Evolutionary conservation across 2,888 invertebrate genomes (phyloP).

Genomic region (Noctua fimbriata): DNA sequence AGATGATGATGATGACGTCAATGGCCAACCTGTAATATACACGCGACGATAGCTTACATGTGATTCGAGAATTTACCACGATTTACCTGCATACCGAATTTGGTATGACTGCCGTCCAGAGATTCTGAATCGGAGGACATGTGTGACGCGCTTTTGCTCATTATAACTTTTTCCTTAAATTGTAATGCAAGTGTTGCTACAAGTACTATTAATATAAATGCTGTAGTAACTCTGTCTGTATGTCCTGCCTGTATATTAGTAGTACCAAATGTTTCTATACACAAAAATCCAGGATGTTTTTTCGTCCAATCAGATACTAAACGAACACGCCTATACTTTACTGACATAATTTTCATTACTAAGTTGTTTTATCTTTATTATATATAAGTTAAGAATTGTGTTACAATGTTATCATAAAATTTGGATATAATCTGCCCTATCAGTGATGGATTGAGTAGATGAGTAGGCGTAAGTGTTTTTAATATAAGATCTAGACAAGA

Average conservation of each 20-base stretch:
- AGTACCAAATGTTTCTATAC: neutral
- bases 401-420: slow-evolving; percentile 12
- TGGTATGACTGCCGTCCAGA: neutral
- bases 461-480: slow-evolving; percentile 1
- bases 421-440: slow-evolving; percentile 18
- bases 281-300: neutral
- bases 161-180: neutral
- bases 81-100: neutral
- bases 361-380: slow-evolving; percentile 6
- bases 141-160: neutral
- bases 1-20: too few relatives aligned
- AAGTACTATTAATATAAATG: neutral
- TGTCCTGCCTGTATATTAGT: neutral
- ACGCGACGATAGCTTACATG: too few relatives aligned
- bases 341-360: neutral
- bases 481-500: neutral
- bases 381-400: slow-evolving; percentile 31
- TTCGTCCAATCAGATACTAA: slow-evolving; percentile 6
- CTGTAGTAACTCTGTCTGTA: neutral
- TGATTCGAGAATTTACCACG: too few relatives aligned
- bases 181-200: neutral
- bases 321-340: neutral
- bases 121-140: neutral
- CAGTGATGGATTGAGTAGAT: slow-evolving; percentile 43
- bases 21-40: too few relatives aligned